phyloP scores from a whole-genome alignment of 2,113 vertebrate genomes.

The Engraulis encrasicolus region DNA sequence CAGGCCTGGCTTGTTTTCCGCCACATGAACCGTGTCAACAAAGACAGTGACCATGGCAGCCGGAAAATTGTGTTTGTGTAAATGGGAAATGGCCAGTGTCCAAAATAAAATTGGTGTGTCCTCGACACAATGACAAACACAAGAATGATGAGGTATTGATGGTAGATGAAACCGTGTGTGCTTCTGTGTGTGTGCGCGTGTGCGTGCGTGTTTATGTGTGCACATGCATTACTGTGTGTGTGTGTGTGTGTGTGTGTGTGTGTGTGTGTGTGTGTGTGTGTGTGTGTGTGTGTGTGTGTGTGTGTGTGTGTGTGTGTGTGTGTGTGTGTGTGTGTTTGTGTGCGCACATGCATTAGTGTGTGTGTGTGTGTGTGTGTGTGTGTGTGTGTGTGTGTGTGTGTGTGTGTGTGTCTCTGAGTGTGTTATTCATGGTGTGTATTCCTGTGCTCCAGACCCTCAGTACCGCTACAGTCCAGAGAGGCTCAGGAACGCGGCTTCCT shows the following conservation, averaged over 20 bases:
- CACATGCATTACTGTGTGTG: neutral
- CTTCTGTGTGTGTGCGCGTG: no score
- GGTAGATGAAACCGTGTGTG: no score
- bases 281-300: no score
- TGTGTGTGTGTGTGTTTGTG: neutral
- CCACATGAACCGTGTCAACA: no score
- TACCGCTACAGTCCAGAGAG: constrained; percentile 82
- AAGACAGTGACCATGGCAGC: neutral
- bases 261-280: no score
- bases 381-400: neutral
- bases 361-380: neutral
- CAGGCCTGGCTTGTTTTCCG: neutral
- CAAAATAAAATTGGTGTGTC: neutral
- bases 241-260: neutral
- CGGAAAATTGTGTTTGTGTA: neutral
- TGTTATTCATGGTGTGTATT: neutral
- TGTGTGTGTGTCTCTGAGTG: neutral
- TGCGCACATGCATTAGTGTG: no score
- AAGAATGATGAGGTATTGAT: neutral
- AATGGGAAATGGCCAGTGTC: neutral
- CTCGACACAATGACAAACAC: neutral
- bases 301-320: neutral
- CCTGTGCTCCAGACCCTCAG: constrained; percentile 67
- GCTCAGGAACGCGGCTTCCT: constrained; percentile 80
- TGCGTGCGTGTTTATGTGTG: neutral